Conservation (phyloP, 2,797 vertebrate species). For the Spatula versicolor region DNA sequence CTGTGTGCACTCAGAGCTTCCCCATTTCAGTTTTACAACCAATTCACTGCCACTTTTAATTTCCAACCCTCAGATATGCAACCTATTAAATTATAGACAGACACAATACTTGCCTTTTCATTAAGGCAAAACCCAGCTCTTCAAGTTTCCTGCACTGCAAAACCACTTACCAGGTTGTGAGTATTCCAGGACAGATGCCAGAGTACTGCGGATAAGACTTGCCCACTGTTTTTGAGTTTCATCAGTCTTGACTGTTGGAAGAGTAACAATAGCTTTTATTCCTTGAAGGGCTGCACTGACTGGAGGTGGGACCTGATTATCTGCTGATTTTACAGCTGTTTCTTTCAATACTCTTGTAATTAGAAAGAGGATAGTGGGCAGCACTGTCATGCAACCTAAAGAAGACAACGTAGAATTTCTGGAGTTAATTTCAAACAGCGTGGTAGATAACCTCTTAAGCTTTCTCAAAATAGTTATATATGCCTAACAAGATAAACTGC, state of each 20-base stretch:
- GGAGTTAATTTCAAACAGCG: not conserved
- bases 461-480: not conserved
- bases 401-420: constrained; percentile 30
- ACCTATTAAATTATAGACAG: not conserved
- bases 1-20: not conserved
- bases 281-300: constrained; percentile 93
- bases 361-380: constrained; percentile 95
- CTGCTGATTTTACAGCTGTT: constrained; percentile 89
- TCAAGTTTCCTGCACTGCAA: not conserved
- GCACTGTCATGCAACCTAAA: constrained; percentile 93
- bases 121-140: not conserved
- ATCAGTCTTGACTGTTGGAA: constrained; percentile 84
- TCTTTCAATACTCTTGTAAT: constrained; percentile 94
- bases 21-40: not conserved
- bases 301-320: constrained; percentile 86
- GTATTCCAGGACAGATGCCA: constrained; percentile 93
- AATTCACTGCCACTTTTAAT: not conserved
- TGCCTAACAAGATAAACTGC: not conserved
- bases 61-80: not conserved
- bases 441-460: not conserved
- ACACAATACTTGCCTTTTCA: not conserved
- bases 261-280: constrained; percentile 94
- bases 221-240: constrained; percentile 92
- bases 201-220: constrained; percentile 91
- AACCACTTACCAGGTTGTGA: constrained; percentile 87